Percentiles rank a stretch among this genome's conserved stretches.
Conservation (phyloP, 2,113 vertebrate species). For the Glaucomys volans region DNA sequence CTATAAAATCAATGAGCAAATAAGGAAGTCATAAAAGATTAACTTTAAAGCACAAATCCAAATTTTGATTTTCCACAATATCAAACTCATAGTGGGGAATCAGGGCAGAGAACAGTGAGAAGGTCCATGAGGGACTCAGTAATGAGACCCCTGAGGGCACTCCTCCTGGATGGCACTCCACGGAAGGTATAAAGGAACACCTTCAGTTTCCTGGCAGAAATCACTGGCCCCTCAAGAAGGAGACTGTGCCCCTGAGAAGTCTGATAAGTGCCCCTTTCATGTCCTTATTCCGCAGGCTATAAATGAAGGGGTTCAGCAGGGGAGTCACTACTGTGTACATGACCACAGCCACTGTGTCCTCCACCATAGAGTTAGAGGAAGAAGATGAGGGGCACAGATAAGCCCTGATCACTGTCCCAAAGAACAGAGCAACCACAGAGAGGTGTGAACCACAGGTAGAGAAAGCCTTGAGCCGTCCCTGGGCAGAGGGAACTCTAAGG, state of each 20-base stretch:
- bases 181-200: background rate
- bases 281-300: slow-evolving; percentile 68
- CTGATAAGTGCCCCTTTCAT: slow-evolving; percentile 64
- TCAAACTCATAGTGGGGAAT: background rate
- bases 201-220: background rate
- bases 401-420: slow-evolving; percentile 73
- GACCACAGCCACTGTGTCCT: slow-evolving; percentile 54
- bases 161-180: background rate
- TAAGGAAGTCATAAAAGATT: background rate
- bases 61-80: background rate
- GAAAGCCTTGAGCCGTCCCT: slow-evolving; percentile 64
- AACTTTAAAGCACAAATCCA: background rate
- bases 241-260: slow-evolving; percentile 46
- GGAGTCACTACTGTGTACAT: slow-evolving; percentile 72
- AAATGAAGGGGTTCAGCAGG: slow-evolving; percentile 71
- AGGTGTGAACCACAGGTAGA: slow-evolving; percentile 77
- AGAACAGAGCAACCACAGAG: slow-evolving; percentile 68
- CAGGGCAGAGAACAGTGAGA: accelerated
- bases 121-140: background rate
- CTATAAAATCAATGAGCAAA: background rate
- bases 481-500: slow-evolving; percentile 63
- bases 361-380: slow-evolving; percentile 15
- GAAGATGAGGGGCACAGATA: slow-evolving; percentile 59
- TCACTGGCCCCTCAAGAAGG: background rate
- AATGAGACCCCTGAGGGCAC: background rate